These are phyloP conservation scores for Cervus canadensis DNA, from an alignment of 2,113 vertebrate genomes.

Conservation along the genomic window DNA sequence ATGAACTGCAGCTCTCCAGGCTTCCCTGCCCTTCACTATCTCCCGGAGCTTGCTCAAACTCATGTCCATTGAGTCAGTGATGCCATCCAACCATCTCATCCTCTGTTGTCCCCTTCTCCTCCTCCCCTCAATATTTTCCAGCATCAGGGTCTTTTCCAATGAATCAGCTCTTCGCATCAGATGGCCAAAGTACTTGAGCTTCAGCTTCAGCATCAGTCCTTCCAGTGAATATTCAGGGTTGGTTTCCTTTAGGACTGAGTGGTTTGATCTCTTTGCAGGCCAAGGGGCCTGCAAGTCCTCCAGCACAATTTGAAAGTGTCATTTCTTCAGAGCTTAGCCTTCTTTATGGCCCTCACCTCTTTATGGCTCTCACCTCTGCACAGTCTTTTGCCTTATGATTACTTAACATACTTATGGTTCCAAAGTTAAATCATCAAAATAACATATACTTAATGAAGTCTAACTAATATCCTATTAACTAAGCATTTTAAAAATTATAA, in stretches of 20 bases:
- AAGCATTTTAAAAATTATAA: not conserved
- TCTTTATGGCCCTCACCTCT: not conserved
- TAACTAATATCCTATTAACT: not conserved
- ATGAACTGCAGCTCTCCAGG: not conserved
- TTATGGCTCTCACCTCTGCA: not conserved
- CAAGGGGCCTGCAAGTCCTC: not conserved
- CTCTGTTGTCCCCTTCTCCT: not conserved
- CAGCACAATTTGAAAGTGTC: not conserved
- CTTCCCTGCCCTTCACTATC: not conserved
- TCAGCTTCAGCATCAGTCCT: not conserved
- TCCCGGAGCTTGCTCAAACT: not conserved
- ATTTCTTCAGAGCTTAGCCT: accelerated
- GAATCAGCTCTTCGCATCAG: not conserved
- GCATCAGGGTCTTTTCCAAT: not conserved
- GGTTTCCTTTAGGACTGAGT: not conserved
- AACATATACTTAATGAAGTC: not conserved
- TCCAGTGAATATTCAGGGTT: not conserved
- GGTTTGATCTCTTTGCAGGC: not conserved
- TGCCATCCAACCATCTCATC: not conserved
- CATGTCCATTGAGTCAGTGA: not conserved
- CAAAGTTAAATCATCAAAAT: not conserved
- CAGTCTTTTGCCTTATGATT: not conserved
- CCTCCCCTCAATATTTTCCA: not conserved
- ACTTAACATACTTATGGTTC: not conserved
- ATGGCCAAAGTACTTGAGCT: not conserved